phyloP scores from a whole-genome alignment of 2,888 invertebrate genomes.

The Blomia tropicalis region DNA sequence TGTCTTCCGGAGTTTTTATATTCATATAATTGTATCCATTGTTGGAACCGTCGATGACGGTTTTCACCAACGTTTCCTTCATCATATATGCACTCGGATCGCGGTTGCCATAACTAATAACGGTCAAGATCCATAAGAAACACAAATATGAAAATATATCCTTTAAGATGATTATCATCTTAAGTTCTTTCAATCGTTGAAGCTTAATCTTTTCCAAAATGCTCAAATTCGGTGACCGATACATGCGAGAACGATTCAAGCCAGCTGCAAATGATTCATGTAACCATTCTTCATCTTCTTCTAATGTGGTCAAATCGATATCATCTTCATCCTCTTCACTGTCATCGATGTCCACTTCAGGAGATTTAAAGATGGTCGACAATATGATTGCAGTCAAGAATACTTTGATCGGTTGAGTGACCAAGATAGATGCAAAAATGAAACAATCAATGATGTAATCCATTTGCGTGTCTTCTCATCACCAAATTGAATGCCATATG shows the following conservation, averaged over 20 bases:
- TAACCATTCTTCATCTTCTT: conserved; percentile 35
- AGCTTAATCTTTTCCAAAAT: conserved; percentile 35
- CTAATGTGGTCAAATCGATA: conserved; percentile 30
- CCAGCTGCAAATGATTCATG: conserved; percentile 27
- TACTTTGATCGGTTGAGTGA: conserved; percentile 40
- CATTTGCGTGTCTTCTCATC: conserved; percentile 39
- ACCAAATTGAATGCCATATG: conserved; percentile 39
- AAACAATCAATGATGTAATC: conserved; percentile 39
- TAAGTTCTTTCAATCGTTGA: conserved; percentile 37
- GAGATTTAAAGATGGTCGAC: conserved; percentile 31
- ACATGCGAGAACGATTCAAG: conserved; percentile 17
- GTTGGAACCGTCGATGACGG: conserved; percentile 30
- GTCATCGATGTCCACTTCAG: conserved; percentile 34
- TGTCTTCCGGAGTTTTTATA: conserved; percentile 32
- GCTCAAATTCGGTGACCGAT: conserved; percentile 35
- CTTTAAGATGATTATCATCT: conserved; percentile 38
- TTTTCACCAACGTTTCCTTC: conserved; percentile 35
- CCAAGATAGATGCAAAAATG: conserved; percentile 39
- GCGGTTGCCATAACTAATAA: conserved; percentile 37
- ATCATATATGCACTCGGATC: conserved; percentile 36
- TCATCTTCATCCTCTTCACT: conserved; percentile 35
- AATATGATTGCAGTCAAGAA: conserved; percentile 31
- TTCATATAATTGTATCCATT: conserved; percentile 19
- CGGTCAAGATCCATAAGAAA: conserved; percentile 39
- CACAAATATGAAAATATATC: conserved; percentile 38